Evolutionary conservation across 2,888 invertebrate species (phyloP).

Genomic region (Lycophotia porphyrea): DNA sequence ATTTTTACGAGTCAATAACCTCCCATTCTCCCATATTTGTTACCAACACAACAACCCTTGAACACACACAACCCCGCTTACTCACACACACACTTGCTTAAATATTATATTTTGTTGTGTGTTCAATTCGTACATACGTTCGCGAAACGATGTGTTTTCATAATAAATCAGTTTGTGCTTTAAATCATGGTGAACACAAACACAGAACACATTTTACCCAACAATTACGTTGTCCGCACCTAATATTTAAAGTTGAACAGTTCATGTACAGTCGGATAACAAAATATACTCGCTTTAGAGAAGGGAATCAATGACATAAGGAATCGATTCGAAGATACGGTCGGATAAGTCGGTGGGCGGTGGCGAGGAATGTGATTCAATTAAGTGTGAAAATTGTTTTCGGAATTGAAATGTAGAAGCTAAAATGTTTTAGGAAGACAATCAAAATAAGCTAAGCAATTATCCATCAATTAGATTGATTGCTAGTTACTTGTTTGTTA

Average conservation of each 20-base stretch:
- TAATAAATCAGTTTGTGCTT: constrained; percentile 62
- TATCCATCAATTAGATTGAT: constrained; percentile 35
- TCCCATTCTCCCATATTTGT: constrained; percentile 43
- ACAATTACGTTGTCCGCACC: constrained; percentile 70
- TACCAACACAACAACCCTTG: constrained; percentile 38
- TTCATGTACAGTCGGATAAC: constrained; percentile 54
- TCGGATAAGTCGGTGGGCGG: constrained; percentile 25
- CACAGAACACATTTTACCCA: constrained; percentile 55
- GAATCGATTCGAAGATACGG: constrained; percentile 41
- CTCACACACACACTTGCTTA: background rate
- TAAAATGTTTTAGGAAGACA: background rate
- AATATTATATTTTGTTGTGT: constrained; percentile 29
- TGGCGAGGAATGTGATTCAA: constrained; percentile 18
- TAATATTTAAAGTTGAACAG: constrained; percentile 68
- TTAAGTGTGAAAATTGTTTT: constrained; percentile 13
- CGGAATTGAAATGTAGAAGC: background rate
- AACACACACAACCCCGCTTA: constrained; percentile 11
- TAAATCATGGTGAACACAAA: constrained; percentile 64
- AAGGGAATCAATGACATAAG: constrained; percentile 28
- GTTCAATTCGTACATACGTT: constrained; percentile 42
- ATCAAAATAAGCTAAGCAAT: background rate
- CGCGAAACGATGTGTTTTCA: constrained; percentile 57
- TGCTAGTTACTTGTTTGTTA: background rate
- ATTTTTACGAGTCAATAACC: constrained; percentile 63
- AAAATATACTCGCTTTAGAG: constrained; percentile 48